A percentile compares a stretch with the other conserved stretches of the same genome.
phyloP scores from a whole-genome alignment of 2,113 vertebrate genomes.

The Cromileptes altivelis region DNA sequence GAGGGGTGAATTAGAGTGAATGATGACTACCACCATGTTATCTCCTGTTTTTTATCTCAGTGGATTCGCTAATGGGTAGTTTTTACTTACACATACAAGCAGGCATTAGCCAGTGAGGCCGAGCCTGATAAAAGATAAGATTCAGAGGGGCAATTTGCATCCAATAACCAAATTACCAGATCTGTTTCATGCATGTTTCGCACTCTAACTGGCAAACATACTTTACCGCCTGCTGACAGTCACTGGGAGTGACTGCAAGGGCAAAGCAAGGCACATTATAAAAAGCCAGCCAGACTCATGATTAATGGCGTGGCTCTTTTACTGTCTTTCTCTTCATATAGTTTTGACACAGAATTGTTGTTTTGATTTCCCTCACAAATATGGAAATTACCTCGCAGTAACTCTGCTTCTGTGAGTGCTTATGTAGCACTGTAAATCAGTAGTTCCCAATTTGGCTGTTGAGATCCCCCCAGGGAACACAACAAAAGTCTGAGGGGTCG shows the following conservation, averaged over 20 bases:
- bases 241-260: conserved; percentile 26
- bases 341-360: neutral
- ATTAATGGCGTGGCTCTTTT: conserved; percentile 18
- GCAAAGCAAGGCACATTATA: conserved; percentile 20
- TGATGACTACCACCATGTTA: neutral
- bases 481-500: conserved; percentile 1
- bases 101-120: conserved; percentile 11
- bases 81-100: conserved; percentile 29
- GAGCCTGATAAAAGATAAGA: conserved; percentile 11
- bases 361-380: conserved; percentile 1
- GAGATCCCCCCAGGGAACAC: neutral
- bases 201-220: conserved; percentile 17
- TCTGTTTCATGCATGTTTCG: conserved; percentile 4
- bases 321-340: neutral
- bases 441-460: neutral
- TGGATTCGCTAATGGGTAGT: conserved; percentile 24
- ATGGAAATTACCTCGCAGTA: neutral
- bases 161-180: conserved; percentile 16
- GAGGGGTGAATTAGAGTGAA: conserved; percentile 26
- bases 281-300: conserved; percentile 20
- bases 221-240: conserved; percentile 18
- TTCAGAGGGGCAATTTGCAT: conserved; percentile 31
- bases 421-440: neutral
- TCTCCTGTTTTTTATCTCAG: conserved; percentile 13
- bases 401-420: neutral